These are phyloP conservation scores for Zapus hudsonius DNA, from an alignment of 2,113 vertebrate species.

Conservation along the genomic window DNA sequence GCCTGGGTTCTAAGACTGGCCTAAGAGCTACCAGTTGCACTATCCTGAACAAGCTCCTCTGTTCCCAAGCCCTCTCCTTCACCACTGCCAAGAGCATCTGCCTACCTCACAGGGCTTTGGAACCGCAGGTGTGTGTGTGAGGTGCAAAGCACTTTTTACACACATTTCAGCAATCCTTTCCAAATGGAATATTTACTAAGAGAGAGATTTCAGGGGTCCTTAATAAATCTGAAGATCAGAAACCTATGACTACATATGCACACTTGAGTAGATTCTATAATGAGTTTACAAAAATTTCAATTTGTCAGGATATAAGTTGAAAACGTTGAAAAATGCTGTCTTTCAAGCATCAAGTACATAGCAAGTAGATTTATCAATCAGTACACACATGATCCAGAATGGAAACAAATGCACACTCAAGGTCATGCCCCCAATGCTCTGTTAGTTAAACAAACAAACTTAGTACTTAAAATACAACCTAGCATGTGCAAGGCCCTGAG, in stretches of 20 bases:
- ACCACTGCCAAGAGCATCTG: background rate
- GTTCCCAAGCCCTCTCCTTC: background rate
- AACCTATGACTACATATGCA: conserved; percentile 55
- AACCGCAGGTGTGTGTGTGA: background rate
- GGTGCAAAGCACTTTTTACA: background rate
- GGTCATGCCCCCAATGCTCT: background rate
- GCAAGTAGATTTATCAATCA: conserved; percentile 18
- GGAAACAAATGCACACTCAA: background rate
- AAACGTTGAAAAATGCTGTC: conserved; percentile 43
- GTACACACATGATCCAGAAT: background rate
- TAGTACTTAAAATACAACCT: too few relatives aligned
- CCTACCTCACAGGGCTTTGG: background rate
- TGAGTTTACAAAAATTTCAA: conserved; percentile 60
- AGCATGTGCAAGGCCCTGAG: background rate
- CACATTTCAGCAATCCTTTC: background rate
- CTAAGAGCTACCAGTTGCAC: background rate
- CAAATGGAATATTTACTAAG: conserved; percentile 48
- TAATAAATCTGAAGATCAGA: conserved; percentile 67
- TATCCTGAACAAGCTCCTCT: accelerated
- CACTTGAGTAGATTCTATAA: conserved; percentile 63
- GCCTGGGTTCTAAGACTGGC: background rate
- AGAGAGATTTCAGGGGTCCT: conserved; percentile 42
- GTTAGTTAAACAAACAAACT: background rate
- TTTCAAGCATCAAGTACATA: conserved; percentile 18
- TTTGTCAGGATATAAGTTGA: conserved; percentile 47